These are phyloP conservation scores for Ornithorhynchus anatinus DNA, from an alignment of 2,113 vertebrate genomes.

Conservation along the genomic window DNA sequence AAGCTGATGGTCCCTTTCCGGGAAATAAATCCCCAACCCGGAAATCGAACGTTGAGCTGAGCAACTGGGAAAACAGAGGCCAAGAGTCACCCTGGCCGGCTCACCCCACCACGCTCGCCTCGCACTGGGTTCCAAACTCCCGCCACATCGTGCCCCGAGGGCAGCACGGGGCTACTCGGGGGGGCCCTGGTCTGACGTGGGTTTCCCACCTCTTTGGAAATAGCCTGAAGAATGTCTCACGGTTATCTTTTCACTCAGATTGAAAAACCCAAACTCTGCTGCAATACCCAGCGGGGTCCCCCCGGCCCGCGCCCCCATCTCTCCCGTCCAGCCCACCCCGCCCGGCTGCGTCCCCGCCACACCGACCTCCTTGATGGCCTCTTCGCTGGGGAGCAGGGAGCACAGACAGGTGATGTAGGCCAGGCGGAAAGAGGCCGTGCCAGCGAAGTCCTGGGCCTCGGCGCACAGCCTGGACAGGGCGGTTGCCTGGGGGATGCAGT, in stretches of 20 bases:
- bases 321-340: no score
- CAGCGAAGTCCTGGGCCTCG: slow-evolving; percentile 85
- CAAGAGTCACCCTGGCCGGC: no score
- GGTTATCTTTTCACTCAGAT: slow-evolving; percentile 11
- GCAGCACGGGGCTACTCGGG: no score
- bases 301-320: not conserved
- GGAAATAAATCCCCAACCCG: not conserved
- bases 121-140: no score
- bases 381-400: slow-evolving; percentile 90
- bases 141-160: no score
- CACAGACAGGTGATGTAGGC: slow-evolving; percentile 91
- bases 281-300: slow-evolving; percentile 19
- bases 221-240: not conserved
- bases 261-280: not conserved
- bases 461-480: slow-evolving; percentile 89
- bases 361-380: slow-evolving; percentile 93
- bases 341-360: slow-evolving; percentile 20
- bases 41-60: no score
- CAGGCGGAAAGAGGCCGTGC: slow-evolving; percentile 88
- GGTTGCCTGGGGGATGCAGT: slow-evolving; percentile 88
- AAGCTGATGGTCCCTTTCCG: no score
- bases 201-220: no score
- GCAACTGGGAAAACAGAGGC: no score
- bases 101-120: no score
- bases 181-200: no score